Conservation (phyloP, 1,140 invertebrate species). For the Megalonaias nervosa region DNA sequence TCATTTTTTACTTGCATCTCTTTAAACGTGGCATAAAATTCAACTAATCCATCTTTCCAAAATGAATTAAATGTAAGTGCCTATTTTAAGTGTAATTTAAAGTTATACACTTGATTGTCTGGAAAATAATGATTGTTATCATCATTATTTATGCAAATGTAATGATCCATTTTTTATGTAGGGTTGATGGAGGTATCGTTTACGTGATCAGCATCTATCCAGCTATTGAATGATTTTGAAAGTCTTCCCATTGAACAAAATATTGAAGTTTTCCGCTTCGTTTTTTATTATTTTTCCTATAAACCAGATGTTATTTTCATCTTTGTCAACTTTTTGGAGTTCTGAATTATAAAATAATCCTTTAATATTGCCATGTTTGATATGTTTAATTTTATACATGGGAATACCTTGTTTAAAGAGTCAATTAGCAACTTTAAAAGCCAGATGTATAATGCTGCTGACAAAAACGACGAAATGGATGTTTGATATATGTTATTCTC, state of each 20-base stretch:
- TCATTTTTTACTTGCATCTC: no score
- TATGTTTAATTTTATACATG: no score
- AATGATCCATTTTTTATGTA: conserved; percentile 9
- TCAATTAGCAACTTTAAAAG: no score
- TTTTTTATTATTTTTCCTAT: not conserved
- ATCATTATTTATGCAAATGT: conserved; percentile 18
- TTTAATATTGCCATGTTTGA: no score
- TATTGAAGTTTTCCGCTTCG: conserved; percentile 21
- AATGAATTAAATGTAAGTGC: conserved; percentile 13
- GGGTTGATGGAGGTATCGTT: not conserved
- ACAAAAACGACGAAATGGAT: not conserved
- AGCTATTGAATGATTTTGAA: conserved; percentile 16
- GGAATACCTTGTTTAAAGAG: no score
- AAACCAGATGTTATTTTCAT: no score
- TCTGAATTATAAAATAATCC: no score
- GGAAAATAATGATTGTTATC: conserved; percentile 7
- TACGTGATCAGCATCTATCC: conserved; percentile 19
- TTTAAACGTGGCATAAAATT: not conserved
- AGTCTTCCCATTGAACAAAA: conserved; percentile 13
- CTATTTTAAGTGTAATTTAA: conserved; percentile 20
- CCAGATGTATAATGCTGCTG: no score
- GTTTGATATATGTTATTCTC: conserved; percentile 7
- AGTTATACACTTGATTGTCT: conserved; percentile 12
- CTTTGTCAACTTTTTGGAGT: no score
- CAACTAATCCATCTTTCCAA: conserved; percentile 22